Evolutionary conservation across 2,113 vertebrate genomes (phyloP), one percentile per base, ranked within the genome.

Genomic region (Perccottus glenii): DNA sequence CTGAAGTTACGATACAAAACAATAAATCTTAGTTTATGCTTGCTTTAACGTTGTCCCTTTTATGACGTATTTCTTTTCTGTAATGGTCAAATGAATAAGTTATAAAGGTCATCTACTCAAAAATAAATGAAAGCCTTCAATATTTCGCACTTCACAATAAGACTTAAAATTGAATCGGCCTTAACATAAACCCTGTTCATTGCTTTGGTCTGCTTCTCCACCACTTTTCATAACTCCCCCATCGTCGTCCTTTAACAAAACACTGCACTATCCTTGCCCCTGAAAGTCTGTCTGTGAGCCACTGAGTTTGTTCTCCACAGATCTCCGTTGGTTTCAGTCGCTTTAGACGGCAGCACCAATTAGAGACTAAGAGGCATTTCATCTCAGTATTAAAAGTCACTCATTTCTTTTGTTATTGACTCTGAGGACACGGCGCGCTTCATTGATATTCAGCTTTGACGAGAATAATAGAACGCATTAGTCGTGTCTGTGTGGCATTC

Each of bases 401-500:
- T 71, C 10, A 35, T 71, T 71, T 77, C 12, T 73, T 70, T 78
- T 56, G 42, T 69, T 72, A 69, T 19, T 69, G 52, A 36, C 75
- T 52, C 60, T 58, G 63, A 69, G 64, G 74, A 80, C 43, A 12
- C 3, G 8, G 19, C 19, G 42, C 44, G 51, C 40, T 70, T 16
- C 19, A 15, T 33, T 27, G 12, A 70, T 55, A 67, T 74, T 15
- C 3, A 38, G 15, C 51, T 74, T 70, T 63, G 16, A 80, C 51
- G 44, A 67, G 64, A 82, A 75, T 59, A 50, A 76, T 60, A 57
- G 36, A 19, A 63, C 66, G 67, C 27, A 62, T 73, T 60, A 60
- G 56, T 60, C 3, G 9, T 52, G 14, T 52, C 67, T 56, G 40
- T 33, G 85, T 73, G 32, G 62, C 67, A 67, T 85, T 84, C 79